Evolutionary conservation across 2,113 vertebrate genomes (phyloP).

Genomic region (Peucedramus taeniatus): DNA sequence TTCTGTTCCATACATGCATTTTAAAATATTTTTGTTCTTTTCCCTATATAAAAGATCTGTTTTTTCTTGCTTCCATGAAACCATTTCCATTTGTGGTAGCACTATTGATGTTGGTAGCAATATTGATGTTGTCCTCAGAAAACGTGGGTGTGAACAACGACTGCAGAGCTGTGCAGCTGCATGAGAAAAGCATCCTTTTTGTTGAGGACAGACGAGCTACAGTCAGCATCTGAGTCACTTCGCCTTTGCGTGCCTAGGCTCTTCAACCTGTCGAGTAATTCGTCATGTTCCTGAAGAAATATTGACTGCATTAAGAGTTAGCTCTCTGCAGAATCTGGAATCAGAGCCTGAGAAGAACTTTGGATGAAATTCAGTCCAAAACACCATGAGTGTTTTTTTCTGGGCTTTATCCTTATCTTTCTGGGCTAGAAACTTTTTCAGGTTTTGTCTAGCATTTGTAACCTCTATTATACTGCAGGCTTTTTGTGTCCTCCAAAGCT

Average conservation of each 20-base stretch:
- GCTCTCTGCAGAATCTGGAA: neutral
- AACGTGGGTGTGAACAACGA: rapidly evolving
- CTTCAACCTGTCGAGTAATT: neutral
- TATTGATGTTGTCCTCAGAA: neutral
- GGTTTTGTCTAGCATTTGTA: neutral
- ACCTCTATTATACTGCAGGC: neutral
- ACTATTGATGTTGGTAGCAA: neutral
- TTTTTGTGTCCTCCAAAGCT: neutral
- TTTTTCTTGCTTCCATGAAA: neutral
- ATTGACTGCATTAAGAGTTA: neutral
- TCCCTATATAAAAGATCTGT: neutral
- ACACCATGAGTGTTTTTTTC: neutral
- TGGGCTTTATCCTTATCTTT: neutral
- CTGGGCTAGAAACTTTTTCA: neutral
- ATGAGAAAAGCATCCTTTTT: neutral
- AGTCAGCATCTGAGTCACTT: neutral
- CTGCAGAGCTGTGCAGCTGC: neutral
- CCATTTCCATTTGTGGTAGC: neutral
- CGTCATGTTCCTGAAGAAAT: neutral
- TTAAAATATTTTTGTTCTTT: neutral
- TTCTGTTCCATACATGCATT: neutral
- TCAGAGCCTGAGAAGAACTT: neutral
- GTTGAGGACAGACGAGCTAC: neutral
- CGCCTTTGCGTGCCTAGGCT: neutral
- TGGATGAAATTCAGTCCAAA: neutral